Evolutionary conservation across 2,888 invertebrate species (phyloP).

Genomic region (Cyrtodaria siliqua): DNA sequence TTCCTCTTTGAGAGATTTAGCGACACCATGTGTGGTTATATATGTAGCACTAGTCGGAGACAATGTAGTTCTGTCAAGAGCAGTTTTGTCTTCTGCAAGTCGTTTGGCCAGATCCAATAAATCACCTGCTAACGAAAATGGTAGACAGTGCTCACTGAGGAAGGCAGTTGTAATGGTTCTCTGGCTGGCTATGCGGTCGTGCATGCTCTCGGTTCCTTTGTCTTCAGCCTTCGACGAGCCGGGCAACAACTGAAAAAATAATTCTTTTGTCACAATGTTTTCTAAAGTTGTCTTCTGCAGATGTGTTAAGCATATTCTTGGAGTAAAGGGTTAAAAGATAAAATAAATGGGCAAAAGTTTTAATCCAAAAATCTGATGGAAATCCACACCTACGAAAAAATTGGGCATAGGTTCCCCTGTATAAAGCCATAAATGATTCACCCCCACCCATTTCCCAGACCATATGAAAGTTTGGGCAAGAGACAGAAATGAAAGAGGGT

Average conservation of each 20-base stretch:
- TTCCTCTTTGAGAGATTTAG: constrained; percentile 31
- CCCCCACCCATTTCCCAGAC: no score
- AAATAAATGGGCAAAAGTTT: no score
- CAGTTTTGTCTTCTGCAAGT: constrained; percentile 16
- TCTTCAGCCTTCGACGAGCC: constrained; percentile 20
- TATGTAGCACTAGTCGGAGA: constrained; percentile 19
- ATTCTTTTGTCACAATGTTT: no score
- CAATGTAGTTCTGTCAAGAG: constrained; percentile 15
- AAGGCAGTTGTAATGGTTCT: constrained; percentile 1
- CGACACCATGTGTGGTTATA: constrained; percentile 27
- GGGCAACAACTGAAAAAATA: constrained; percentile 21
- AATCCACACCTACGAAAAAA: no score
- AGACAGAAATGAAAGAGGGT: no score
- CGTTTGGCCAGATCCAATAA: constrained; percentile 26
- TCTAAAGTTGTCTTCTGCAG: no score
- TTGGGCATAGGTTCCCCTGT: no score
- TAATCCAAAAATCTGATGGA: no score
- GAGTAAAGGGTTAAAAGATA: no score
- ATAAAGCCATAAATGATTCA: no score
- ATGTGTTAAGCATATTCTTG: no score
- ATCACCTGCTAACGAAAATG: constrained; percentile 33
- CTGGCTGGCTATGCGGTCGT: constrained; percentile 5
- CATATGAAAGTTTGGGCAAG: no score
- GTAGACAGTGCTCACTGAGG: constrained; percentile 17
- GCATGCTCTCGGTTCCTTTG: neutral